A percentile compares a stretch with the other conserved stretches of the same genome.
Conservation (phyloP, 2,113 vertebrate species). For the Sphyrna mokarran region DNA sequence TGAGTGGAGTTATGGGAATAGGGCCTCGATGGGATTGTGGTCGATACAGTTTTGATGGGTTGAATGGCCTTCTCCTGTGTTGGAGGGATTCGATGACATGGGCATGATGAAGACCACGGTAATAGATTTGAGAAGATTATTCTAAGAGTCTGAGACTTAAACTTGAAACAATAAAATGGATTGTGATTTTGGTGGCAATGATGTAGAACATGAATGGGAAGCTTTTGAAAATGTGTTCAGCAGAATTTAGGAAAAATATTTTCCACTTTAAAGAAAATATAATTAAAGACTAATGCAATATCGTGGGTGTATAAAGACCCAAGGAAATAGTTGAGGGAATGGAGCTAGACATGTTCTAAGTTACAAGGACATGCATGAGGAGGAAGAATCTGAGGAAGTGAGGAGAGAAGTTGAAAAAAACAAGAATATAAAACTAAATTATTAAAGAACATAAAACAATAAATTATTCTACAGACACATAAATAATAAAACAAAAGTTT, state of each 20-base stretch:
- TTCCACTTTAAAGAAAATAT: neutral
- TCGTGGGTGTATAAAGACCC: neutral
- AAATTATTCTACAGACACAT: neutral
- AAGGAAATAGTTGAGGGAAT: neutral
- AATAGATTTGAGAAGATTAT: neutral
- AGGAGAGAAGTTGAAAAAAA: neutral
- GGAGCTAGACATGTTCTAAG: neutral
- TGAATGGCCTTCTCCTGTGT: too few species aligned
- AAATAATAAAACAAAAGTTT: neutral
- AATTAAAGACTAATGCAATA: neutral
- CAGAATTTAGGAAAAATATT: neutral
- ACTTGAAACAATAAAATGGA: neutral
- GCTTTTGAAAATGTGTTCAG: neutral
- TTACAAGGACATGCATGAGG: neutral
- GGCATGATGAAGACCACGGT: neutral
- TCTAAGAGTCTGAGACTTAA: neutral
- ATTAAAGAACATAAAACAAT: neutral
- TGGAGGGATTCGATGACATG: too few species aligned
- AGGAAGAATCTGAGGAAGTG: neutral
- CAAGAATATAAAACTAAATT: neutral
- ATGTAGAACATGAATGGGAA: neutral
- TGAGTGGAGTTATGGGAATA: too few species aligned
- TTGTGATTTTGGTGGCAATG: neutral
- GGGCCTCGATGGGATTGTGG: too few species aligned
- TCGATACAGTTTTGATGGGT: too few species aligned